These are phyloP conservation scores for Plutella xylostella DNA, from an alignment of 2,888 invertebrate genomes.

Conservation along the genomic window DNA sequence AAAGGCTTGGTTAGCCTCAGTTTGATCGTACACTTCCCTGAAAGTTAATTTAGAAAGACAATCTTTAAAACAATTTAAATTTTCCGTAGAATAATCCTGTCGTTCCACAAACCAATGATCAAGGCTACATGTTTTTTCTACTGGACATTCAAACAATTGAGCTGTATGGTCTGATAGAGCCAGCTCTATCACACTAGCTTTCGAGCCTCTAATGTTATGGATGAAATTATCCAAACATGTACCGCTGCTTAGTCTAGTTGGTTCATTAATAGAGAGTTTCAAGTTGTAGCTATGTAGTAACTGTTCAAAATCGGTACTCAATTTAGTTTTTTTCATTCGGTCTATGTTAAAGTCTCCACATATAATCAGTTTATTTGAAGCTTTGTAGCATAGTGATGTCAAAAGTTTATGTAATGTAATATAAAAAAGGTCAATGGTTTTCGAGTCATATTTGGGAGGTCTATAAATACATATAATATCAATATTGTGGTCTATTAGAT, in stretches of 20 bases:
- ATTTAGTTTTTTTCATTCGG: conserved; percentile 1
- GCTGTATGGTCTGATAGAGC: conserved; percentile 13
- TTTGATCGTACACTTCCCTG: background rate
- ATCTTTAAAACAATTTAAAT: conserved; percentile 7
- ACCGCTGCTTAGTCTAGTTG: conserved; percentile 1
- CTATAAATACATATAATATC: conserved; percentile 12
- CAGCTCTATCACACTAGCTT: conserved; percentile 5
- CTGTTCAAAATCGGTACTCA: background rate
- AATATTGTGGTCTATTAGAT: conserved; percentile 7
- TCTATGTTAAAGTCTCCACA: conserved; percentile 12
- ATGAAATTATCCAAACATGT: conserved; percentile 11
- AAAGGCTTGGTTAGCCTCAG: conserved; percentile 1
- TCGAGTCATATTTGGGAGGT: background rate
- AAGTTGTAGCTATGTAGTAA: conserved; percentile 9
- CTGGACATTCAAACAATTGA: conserved; percentile 7
- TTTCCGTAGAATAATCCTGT: conserved; percentile 5
- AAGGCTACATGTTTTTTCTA: conserved; percentile 1
- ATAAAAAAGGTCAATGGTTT: no score
- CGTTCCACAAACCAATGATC: background rate
- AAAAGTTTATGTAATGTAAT: background rate
- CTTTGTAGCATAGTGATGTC: background rate
- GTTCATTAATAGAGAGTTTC: conserved; percentile 1
- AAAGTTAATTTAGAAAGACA: conserved; percentile 1
- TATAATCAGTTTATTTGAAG: background rate
- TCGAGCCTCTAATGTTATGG: conserved; percentile 3